Evolutionary conservation across 2,888 invertebrate species (phyloP).

Genomic region (Rapana venosa): DNA sequence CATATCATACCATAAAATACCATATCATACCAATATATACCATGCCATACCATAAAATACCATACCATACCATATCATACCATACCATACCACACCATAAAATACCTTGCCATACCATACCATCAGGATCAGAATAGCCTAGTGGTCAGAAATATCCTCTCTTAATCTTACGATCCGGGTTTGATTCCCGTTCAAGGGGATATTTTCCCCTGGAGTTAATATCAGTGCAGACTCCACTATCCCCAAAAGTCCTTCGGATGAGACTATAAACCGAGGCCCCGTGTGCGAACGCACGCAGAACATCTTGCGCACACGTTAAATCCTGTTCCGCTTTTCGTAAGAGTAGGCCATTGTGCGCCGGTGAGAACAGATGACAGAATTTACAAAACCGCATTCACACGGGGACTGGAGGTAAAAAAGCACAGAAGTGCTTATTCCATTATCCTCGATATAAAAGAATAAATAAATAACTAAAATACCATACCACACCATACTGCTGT

Average conservation of each 20-base stretch:
- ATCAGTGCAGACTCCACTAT: background rate
- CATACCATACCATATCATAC: constrained; percentile 7
- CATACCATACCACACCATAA: constrained; percentile 14
- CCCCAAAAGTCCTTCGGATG: background rate
- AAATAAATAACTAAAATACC: background rate
- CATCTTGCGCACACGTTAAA: too few relatives aligned
- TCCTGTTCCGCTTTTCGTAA: too few relatives aligned
- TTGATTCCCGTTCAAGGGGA: too few relatives aligned
- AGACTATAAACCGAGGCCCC: too few relatives aligned
- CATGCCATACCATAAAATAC: constrained; percentile 3
- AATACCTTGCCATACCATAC: background rate
- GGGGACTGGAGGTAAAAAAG: background rate
- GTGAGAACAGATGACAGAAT: too few relatives aligned
- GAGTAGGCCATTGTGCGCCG: too few relatives aligned
- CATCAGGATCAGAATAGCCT: background rate
- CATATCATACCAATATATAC: constrained; percentile 20
- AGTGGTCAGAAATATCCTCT: background rate
- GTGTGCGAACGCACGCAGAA: too few relatives aligned
- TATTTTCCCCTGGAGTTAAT: background rate
- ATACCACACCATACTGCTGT: constrained; percentile 3
- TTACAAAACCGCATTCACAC: too few relatives aligned
- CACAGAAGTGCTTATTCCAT: background rate
- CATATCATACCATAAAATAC: constrained; percentile 9
- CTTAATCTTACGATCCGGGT: too few relatives aligned
- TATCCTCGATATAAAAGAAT: background rate